Evolutionary conservation across 2,888 invertebrate genomes (phyloP).

Genomic region (Charanyca ferruginea): DNA sequence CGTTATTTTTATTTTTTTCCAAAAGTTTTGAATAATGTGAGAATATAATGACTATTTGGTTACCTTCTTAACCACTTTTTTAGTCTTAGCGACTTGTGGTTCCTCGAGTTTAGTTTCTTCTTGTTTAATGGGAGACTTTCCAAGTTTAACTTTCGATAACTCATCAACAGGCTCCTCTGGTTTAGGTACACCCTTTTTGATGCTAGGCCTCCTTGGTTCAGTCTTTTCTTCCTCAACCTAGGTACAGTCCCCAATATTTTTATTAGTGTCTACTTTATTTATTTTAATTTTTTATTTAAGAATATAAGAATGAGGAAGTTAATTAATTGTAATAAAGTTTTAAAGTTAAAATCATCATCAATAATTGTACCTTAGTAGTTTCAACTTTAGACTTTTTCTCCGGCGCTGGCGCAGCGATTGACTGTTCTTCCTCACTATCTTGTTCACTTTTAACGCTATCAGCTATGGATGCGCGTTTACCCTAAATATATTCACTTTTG

Average conservation of each 20-base stretch:
- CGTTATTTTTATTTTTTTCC: not conserved
- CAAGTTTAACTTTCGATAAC: conserved; percentile 83
- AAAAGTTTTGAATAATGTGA: not conserved
- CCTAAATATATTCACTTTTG: conserved; percentile 72
- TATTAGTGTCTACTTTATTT: conserved; percentile 1
- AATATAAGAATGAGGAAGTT: not conserved
- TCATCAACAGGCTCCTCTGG: conserved; percentile 87
- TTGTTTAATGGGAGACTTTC: conserved; percentile 82
- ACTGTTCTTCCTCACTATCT: conserved; percentile 85
- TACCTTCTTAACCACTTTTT: conserved; percentile 85
- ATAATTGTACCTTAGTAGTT: conserved; percentile 76
- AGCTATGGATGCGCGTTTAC: conserved; percentile 85
- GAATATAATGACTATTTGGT: conserved; percentile 21
- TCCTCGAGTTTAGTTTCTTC: conserved; percentile 81
- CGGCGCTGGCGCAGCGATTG: conserved; percentile 78
- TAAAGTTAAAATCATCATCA: conserved; percentile 3
- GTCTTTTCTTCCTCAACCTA: conserved; percentile 82
- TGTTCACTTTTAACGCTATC: conserved; percentile 86
- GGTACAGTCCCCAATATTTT: conserved; percentile 20
- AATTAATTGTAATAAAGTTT: conserved; percentile 1
- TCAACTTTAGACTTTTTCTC: conserved; percentile 84
- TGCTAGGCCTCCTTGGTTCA: conserved; percentile 80
- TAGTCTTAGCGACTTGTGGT: conserved; percentile 83
- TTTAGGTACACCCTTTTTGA: conserved; percentile 85
- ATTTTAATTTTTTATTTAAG: not conserved